Conservation (phyloP, 2,888 invertebrate genomes). For the Adelognathus sp. region DNA sequence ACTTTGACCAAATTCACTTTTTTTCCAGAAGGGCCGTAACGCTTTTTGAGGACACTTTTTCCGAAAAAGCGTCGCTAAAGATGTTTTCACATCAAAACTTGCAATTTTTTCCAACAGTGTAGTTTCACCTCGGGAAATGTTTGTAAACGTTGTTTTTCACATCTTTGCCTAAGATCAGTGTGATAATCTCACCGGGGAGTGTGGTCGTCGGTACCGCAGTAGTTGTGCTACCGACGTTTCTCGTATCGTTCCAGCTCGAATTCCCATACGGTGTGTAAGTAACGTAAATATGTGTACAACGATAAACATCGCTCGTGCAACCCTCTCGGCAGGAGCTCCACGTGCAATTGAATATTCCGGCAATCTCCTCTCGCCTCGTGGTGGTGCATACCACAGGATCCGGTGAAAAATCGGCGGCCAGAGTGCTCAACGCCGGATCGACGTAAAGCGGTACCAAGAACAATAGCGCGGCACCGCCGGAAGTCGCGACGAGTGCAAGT, state of each 20-base stretch:
- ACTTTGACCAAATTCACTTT: too few species aligned
- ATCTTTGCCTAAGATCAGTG: neutral
- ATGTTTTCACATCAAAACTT: too few species aligned
- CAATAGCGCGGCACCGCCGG: constrained; percentile 87
- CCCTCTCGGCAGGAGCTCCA: constrained; percentile 92
- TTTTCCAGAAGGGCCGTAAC: too few species aligned
- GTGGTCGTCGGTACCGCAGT: constrained; percentile 53
- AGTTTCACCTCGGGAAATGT: too few species aligned
- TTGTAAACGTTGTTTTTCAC: too few species aligned
- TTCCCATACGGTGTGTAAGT: constrained; percentile 82
- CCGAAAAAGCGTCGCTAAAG: too few species aligned
- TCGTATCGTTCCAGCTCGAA: constrained; percentile 48
- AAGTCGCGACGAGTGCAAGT: constrained; percentile 87
- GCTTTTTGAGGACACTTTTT: too few species aligned
- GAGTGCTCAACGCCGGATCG: constrained; percentile 86
- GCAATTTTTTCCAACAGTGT: too few species aligned
- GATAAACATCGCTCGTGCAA: constrained; percentile 90
- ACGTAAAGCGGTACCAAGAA: constrained; percentile 90
- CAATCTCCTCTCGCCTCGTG: constrained; percentile 86
- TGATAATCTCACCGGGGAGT: constrained; percentile 70
- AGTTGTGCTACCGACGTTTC: constrained; percentile 50
- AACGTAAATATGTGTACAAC: constrained; percentile 87
- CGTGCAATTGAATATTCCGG: constrained; percentile 89
- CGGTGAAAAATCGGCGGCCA: constrained; percentile 89
- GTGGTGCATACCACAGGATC: constrained; percentile 89